Conservation (phyloP, 2,113 vertebrate genomes). For the Pluvianellus socialis region DNA sequence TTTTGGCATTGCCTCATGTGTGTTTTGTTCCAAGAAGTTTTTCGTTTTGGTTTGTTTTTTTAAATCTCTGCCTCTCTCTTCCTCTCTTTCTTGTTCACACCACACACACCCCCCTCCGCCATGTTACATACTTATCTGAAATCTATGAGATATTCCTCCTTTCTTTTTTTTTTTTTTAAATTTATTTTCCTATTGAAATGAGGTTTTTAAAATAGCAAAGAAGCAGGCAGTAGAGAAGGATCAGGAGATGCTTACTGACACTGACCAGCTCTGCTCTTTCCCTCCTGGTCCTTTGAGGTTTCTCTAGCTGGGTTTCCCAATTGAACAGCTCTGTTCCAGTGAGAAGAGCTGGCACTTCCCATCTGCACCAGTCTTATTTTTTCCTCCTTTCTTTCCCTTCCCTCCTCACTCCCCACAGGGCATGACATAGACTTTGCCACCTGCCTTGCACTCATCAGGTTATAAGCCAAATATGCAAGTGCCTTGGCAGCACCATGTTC, state of each 20-base stretch:
- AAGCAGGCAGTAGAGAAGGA: neutral
- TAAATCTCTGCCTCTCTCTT: neutral
- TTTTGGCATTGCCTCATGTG: conserved; percentile 64
- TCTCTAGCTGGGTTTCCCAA: conserved; percentile 15
- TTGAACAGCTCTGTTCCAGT: neutral
- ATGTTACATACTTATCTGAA: neutral
- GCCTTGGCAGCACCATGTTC: conserved; percentile 9
- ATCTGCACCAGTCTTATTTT: conserved; percentile 49
- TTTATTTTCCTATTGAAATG: neutral
- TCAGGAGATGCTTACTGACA: neutral
- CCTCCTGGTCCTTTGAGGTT: neutral
- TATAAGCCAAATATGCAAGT: conserved; percentile 48
- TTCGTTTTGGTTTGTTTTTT: neutral
- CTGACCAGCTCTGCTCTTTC: neutral
- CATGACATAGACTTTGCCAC: conserved; percentile 60
- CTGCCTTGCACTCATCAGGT: conserved; percentile 57
- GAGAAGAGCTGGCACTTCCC: conserved; percentile 45
- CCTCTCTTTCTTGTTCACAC: neutral
- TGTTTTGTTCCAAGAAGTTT: conserved; percentile 65
- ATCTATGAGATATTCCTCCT: neutral
- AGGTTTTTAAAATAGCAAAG: neutral
- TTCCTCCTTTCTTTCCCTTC: conserved; percentile 18
- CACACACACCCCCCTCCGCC: too few relatives aligned
- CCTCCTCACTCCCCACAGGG: conserved; percentile 24
- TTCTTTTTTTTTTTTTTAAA: neutral